Percentiles rank a stretch among this genome's conserved stretches.
These are phyloP conservation scores for Ochlodes sylvanus DNA, from an alignment of 2,888 invertebrate species.

Conservation along the genomic window DNA sequence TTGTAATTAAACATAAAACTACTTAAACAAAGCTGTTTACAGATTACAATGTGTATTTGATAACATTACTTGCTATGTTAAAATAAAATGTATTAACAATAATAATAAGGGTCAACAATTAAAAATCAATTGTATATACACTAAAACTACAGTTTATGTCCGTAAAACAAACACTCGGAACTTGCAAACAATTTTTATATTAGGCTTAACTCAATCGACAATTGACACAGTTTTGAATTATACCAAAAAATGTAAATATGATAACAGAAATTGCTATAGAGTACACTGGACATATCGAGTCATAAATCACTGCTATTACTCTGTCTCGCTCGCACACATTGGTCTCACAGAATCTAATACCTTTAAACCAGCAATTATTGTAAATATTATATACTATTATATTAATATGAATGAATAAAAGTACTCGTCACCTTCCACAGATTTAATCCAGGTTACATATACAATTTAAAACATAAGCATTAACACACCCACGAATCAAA, in stretches of 20 bases:
- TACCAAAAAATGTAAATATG: not conserved
- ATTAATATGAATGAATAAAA: too few relatives aligned
- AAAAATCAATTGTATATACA: slow-evolving; percentile 75
- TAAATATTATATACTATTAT: too few relatives aligned
- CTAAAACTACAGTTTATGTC: slow-evolving; percentile 55
- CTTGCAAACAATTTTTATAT: slow-evolving; percentile 41
- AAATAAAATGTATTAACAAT: slow-evolving; percentile 65
- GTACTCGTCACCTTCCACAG: too few relatives aligned
- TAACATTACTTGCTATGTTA: slow-evolving; percentile 59
- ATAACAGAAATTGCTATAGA: too few relatives aligned
- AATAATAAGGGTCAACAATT: slow-evolving; percentile 69
- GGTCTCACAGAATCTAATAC: too few relatives aligned
- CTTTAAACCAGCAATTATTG: too few relatives aligned
- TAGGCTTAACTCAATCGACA: slow-evolving; percentile 14
- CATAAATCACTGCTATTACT: too few relatives aligned
- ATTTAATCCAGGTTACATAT: too few relatives aligned
- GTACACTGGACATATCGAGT: too few relatives aligned
- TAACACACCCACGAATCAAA: too few relatives aligned
- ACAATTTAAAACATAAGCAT: too few relatives aligned
- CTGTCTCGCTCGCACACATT: too few relatives aligned
- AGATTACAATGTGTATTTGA: slow-evolving; percentile 61
- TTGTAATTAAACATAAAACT: slow-evolving; percentile 49
- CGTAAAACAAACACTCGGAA: slow-evolving; percentile 43
- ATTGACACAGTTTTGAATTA: not conserved
- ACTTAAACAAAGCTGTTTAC: slow-evolving; percentile 62